Base-by-base conservation (phyloP, 2,888 invertebrate species). In the Platycheirus albimanus region DNA sequence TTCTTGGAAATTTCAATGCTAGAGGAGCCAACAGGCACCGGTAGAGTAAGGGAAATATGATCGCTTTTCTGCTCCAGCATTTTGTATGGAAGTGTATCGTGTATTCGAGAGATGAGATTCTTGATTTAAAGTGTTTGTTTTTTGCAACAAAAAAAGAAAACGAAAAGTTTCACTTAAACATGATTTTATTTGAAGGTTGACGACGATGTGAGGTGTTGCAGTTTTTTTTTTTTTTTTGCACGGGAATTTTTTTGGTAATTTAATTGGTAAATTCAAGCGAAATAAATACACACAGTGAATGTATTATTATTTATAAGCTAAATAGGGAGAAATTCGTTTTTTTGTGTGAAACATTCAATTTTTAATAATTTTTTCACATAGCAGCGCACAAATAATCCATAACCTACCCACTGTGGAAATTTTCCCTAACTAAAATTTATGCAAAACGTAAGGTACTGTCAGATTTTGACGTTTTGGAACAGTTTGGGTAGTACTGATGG, bases 1-100 rank as follows among this genome's bases (percentile, higher is more conserved):
- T 79, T 75, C 17, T 45, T 85, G 28, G 75, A 43, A 17, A 85
- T 66, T 36, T 52, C 86, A 86, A 47, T 86, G 72, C 54, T 84
- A 33, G 86, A 81, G 72, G 86, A 83, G 72, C 80, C 85, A 43
- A 86, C 86, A 24, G 86, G 77, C 61, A 86, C 63, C 30, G 89
- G 85, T 24, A 90, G 86, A 43, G 87, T 89, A 7, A 90, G 85
- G 13, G 90, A 87, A 85, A 90, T 86, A 85, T 90, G 89, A 85
- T 89, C 89, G 56, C 86, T 86, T 56, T 87, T 88, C 77, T 61
- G 28, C 17, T 89, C 87, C 87, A 89, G 66, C 69, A 78, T 85
- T 17, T 58, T 41, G 54, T 54, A 20, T 75, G 38, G 43, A 41
- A 71, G 51, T 51, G 19, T n/a, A 28, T 38, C 38, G 13, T 3